phyloP scores from a whole-genome alignment of 2,113 vertebrate species.

The Ameiurus melas region DNA sequence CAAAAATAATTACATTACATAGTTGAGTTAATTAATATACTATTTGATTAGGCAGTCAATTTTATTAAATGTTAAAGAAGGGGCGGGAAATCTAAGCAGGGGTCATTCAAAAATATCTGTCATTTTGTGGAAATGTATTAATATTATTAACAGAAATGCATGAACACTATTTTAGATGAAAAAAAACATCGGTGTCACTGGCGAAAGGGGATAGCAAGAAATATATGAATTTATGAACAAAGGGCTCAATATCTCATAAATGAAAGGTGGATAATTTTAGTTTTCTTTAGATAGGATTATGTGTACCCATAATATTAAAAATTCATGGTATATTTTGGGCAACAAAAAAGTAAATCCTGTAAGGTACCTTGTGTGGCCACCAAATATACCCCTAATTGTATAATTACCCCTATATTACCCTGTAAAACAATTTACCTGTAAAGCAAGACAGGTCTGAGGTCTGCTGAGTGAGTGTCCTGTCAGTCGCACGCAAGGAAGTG shows the following conservation, averaged over 20 bases:
- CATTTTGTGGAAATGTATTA: neutral
- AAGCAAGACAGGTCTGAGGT: neutral
- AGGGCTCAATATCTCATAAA: neutral
- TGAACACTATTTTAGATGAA: neutral
- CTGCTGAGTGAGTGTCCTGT: conserved; percentile 30
- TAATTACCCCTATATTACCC: neutral
- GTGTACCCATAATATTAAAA: neutral
- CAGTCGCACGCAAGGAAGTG: conserved; percentile 43
- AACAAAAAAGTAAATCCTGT: neutral
- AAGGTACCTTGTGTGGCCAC: neutral
- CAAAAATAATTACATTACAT: neutral
- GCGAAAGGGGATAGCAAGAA: neutral
- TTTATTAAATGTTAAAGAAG: neutral
- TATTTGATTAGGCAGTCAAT: neutral
- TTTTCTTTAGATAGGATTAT: neutral
- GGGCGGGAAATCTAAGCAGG: neutral
- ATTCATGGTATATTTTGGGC: neutral
- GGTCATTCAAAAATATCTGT: neutral
- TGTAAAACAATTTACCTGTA: conserved; percentile 2
- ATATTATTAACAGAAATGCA: neutral
- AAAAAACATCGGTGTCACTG: neutral
- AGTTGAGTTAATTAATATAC: neutral
- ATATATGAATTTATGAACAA: neutral
- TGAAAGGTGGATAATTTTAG: neutral
- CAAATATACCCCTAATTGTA: neutral